Percentiles rank a stretch among this genome's conserved stretches.
phyloP scores from a whole-genome alignment of 2,113 vertebrate species.

The Lanius collurio region DNA sequence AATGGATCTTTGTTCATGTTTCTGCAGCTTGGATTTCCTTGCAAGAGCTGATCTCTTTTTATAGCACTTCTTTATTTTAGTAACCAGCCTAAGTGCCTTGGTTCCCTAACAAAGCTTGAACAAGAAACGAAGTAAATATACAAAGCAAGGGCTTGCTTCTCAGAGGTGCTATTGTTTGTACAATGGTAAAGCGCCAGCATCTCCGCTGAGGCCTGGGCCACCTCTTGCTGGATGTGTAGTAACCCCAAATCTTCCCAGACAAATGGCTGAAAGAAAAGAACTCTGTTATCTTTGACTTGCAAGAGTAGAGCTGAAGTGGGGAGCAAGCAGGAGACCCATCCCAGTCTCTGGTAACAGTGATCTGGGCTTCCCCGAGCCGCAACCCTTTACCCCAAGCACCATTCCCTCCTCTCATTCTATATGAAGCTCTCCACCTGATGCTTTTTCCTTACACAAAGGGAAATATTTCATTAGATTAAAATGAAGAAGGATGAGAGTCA shows the following conservation, averaged over 20 bases:
- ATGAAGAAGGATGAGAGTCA: neutral
- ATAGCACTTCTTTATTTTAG: slow-evolving; percentile 51
- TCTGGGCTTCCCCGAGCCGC: neutral
- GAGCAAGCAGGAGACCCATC: slow-evolving; percentile 1
- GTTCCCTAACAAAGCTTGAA: slow-evolving; percentile 51
- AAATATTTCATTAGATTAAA: slow-evolving; percentile 10
- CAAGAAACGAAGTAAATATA: slow-evolving; percentile 59
- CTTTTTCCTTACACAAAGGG: neutral
- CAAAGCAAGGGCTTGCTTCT: slow-evolving; percentile 54
- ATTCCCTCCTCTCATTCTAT: neutral
- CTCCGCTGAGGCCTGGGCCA: slow-evolving; percentile 12
- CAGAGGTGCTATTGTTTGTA: slow-evolving; percentile 63
- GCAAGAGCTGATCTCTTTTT: slow-evolving; percentile 50
- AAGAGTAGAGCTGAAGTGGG: neutral
- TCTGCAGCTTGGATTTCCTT: slow-evolving; percentile 34
- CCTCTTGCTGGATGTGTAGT: slow-evolving; percentile 42
- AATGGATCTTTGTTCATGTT: slow-evolving; percentile 51
- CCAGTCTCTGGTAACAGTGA: neutral
- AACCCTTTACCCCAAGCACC: neutral
- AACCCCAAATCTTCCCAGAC: slow-evolving; percentile 52
- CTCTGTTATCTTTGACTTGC: slow-evolving; percentile 36
- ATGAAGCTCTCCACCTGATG: neutral
- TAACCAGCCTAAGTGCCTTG: slow-evolving; percentile 49
- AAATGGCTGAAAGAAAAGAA: slow-evolving; percentile 52
- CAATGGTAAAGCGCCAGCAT: neutral